Base-by-base conservation (phyloP, 2,797 vertebrate genomes). In the Taenioides sp. region DNA sequence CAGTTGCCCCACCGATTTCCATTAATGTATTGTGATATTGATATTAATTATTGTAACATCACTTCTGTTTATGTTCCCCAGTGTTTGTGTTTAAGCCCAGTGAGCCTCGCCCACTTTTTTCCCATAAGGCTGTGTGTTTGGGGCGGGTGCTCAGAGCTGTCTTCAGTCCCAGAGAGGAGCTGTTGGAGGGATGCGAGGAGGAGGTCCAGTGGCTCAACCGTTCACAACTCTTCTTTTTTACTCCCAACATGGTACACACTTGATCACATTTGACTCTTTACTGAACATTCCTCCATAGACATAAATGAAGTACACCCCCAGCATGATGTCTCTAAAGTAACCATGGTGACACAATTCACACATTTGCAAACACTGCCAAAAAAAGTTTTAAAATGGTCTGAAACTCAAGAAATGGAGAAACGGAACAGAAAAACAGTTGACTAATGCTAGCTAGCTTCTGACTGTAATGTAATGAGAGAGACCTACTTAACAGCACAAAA, bases 21-120 rank as follows among this genome's bases (percentile, higher is more conserved):
- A 47, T 47, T 37, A 16, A 3, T 47, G 43, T 47, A 16, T 47
- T 17, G 43, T 47, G 1, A 23, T 2, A 55, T 4, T 23, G n/a
- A 22, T 12, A 16, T 47, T 16, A 47, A 9, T 54, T 10, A 54
- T 22, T 22, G 54, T 12, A 57, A 23, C 54, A 23, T 23, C 22
- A 23, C 11, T 23, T 1, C 22, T 12, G 22, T 10, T 23, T 23
- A 1, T 57, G 54, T n/a, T 57, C 54, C 52, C 54, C 90, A 98
- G 97, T 99, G 89, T 98, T 97, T 87, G 94, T 99, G 72, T 99
- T 99, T 82, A 96, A 93, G 80, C 97, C 98, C 81, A 95, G 87
- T 9, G 94, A 98, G 86, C 95, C 96, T 4, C 89, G 91, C 37
- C 97, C 97, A 0, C n/a, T 96, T 75, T 98, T 94, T 83, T 93